Evolutionary conservation across 2,113 vertebrate genomes (phyloP), one percentile per base, ranked within the genome.

Genomic region (Cyprinodon tularosa): DNA sequence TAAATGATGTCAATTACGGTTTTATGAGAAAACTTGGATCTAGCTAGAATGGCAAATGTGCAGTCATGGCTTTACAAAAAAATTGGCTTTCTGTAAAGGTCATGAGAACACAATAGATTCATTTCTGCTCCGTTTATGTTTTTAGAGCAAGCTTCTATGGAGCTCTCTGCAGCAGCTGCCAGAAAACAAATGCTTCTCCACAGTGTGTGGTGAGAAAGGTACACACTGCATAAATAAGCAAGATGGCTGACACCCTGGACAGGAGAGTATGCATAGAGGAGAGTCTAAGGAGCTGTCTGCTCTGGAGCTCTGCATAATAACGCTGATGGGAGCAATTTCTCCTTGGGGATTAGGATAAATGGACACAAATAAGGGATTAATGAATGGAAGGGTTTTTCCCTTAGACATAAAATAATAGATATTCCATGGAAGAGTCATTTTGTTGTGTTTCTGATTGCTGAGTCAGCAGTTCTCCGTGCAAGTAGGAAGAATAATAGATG

Each of bases 161-260:
- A n/a, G 50, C 2, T 10, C 6, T 20, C 10, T 20, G 20, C 50
- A n/a, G 50, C 50, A 57, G 50, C 60, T 82, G 76, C 48, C 44
- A 76, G 64, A 67, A 63, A 71, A 80, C 71, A 77, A 62, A 70
- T 65, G 71, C 63, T 12, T 69, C 64, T 6, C 59, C 62, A 72
- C 76, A 59, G 50, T 83, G 4, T 53, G 69, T 37, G 64, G 72
- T 77, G 69, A 71, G 53, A 74, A 53, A 80, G 73, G 69, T 70
- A 72, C 48, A 80, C 37, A 72, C 50, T 39, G 74, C 29, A 36
- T 37, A 29, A 14, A 70, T 81, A 67, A 38, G 68, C 65, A 77
- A 71, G 62, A 82, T 50, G 68, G 67, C 44, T 14, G n/a, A 36
- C 60, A 14, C n/a, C 12, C 11, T 53, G 40, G 36, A 60, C 15